Evolutionary conservation across 1,140 invertebrate species (phyloP).

Genomic region (Camponotus floridanus): DNA sequence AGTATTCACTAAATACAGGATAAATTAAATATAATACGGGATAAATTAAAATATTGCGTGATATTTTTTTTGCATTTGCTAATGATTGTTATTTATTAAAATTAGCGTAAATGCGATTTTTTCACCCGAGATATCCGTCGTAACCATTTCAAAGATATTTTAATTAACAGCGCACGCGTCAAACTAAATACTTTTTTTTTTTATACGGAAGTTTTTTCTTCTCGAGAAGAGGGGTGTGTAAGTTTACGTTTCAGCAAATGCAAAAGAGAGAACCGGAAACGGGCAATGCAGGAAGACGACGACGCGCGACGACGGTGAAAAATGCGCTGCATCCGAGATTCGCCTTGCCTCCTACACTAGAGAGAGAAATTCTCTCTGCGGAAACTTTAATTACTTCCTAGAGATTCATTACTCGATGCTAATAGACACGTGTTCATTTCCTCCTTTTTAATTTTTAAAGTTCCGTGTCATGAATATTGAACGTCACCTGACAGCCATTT

Average conservation of each 20-base stretch:
- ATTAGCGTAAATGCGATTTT: neutral
- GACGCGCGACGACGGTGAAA: conserved; percentile 76
- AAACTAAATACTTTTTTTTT: neutral
- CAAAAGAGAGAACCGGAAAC: conserved; percentile 61
- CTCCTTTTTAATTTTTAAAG: conserved; percentile 75
- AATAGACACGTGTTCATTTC: conserved; percentile 80
- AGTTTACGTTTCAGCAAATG: conserved; percentile 50
- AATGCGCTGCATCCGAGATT: conserved; percentile 74
- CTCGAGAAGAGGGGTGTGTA: neutral
- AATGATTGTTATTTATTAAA: neutral
- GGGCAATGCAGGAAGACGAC: conserved; percentile 65
- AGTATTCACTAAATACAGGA: neutral
- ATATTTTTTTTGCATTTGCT: neutral
- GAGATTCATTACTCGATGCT: conserved; percentile 83
- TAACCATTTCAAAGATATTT: neutral
- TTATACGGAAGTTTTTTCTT: neutral
- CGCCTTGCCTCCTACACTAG: conserved; percentile 43
- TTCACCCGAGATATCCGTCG: neutral
- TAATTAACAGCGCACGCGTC: neutral
- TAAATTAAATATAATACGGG: too few relatives aligned
- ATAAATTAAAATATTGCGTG: neutral
- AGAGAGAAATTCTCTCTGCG: conserved; percentile 75
- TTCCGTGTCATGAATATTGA: conserved; percentile 80
- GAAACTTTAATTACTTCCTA: conserved; percentile 83
- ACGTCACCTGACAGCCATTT: conserved; percentile 55